Percentiles rank a stretch among this genome's conserved stretches.
Conservation (phyloP, 2,113 vertebrate species). For the Geococcyx californianus region DNA sequence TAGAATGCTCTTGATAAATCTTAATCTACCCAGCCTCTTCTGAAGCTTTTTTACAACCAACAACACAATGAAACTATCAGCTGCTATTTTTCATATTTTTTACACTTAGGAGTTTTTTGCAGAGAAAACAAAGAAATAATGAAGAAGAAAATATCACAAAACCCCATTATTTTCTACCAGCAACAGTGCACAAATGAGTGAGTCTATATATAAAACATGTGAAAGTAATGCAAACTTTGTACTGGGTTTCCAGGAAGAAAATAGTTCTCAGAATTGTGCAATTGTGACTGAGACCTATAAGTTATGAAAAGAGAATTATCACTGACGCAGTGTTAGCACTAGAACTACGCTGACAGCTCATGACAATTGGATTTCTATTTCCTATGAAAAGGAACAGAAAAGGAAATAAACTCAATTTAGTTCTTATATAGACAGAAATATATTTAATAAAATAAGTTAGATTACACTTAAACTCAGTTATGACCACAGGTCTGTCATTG, state of each 20-base stretch:
- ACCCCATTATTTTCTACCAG: background rate
- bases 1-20: background rate
- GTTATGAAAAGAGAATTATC: background rate
- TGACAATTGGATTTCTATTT: background rate
- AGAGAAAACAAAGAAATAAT: background rate
- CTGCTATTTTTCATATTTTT: background rate
- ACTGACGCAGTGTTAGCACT: background rate
- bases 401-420: background rate
- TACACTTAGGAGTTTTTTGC: background rate
- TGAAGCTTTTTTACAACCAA: background rate
- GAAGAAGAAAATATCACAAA: background rate
- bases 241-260: background rate
- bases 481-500: background rate
- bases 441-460: background rate
- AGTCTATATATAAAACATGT: background rate
- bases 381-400: background rate
- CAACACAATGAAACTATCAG: background rate
- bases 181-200: rapidly evolving
- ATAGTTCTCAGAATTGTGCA: background rate
- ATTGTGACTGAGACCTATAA: background rate
- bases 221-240: background rate
- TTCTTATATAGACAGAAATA: background rate
- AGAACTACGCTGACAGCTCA: background rate
- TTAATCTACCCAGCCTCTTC: background rate
- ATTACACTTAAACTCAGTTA: background rate